Base-by-base conservation (phyloP, 2,113 vertebrate species). In the Monopterus albus region DNA sequence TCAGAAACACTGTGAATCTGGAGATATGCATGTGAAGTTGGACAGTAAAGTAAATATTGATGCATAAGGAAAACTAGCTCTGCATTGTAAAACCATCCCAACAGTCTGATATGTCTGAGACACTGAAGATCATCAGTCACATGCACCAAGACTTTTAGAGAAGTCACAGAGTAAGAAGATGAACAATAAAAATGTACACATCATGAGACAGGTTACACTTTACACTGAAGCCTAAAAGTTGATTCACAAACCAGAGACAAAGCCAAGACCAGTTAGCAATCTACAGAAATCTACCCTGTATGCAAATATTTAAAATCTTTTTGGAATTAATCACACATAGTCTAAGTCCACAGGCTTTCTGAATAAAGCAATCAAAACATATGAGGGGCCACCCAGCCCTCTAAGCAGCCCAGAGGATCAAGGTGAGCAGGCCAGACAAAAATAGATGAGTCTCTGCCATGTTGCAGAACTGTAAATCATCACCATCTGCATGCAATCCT, bases 401-500 rank as follows among this genome's bases (percentile, higher is more conserved):
- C 14, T 2, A 33, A 61, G 59, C 39, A 35, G 28, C 53, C 40
- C 7, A 29, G 35, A 64, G 14, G 12, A 77, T 49, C 46, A 53
- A 83, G 35, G 18, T 55, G 50, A 74, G 52, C 59, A 39, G n/a
- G 39, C 29, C 17, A 11, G 4, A 47, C 11, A 23, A 40, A 36
- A 47, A 38, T 53, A 20, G 42, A 73, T 21, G 38, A n/a, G n/a
- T 25, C 14, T 25, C 60, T 61, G 66, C 65, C 25, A 51, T 79
- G 38, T 62, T 78, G 35, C 52, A 55, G 39, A 81, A 63, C 47
- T 62, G 6, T 62, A 76, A 73, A 83, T 76, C 53, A 69, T 79
- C 53, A 75, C 50, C 80, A 85, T 84, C 82, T 87, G 86, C 59
- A 80, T 49, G 40, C 33, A 82, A 74, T 74, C 40, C 39, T 77